A percentile compares a stretch with the other conserved stretches of the same genome.
phyloP scores from a whole-genome alignment of 2,888 invertebrate species.

The Dysmachus trigonus region DNA sequence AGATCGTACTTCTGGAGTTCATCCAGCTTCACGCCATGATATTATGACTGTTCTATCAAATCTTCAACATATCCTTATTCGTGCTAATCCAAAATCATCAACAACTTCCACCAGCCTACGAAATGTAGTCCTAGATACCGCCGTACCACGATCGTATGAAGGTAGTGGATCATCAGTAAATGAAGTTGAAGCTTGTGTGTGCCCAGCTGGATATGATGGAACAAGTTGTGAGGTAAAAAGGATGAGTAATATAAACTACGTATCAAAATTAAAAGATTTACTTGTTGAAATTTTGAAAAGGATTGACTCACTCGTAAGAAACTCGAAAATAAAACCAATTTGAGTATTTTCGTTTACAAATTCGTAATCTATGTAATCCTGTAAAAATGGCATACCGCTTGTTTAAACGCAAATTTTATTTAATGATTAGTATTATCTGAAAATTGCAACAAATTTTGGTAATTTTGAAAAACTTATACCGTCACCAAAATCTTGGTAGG shows the following conservation, averaged over 20 bases:
- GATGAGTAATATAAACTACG: neutral
- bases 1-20: constrained; percentile 65
- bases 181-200: constrained; percentile 86
- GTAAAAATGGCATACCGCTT: no score
- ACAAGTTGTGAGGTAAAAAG: constrained; percentile 78
- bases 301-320: no score
- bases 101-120: constrained; percentile 71
- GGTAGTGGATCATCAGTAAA: constrained; percentile 72
- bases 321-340: no score
- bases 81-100: constrained; percentile 76
- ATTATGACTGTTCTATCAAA: constrained; percentile 86
- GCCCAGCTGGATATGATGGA: constrained; percentile 83
- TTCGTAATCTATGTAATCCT: no score
- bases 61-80: constrained; percentile 82
- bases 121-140: constrained; percentile 88
- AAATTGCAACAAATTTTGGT: no score
- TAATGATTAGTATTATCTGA: no score
- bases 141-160: constrained; percentile 63
- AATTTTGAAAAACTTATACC: no score
- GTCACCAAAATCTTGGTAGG: no score
- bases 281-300: no score
- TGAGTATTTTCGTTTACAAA: no score
- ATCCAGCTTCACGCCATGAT: constrained; percentile 77
- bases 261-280: no score
- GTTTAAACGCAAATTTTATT: no score